phyloP scores from a whole-genome alignment of 2,797 vertebrate genomes.

The Oreochromis grahami region DNA sequence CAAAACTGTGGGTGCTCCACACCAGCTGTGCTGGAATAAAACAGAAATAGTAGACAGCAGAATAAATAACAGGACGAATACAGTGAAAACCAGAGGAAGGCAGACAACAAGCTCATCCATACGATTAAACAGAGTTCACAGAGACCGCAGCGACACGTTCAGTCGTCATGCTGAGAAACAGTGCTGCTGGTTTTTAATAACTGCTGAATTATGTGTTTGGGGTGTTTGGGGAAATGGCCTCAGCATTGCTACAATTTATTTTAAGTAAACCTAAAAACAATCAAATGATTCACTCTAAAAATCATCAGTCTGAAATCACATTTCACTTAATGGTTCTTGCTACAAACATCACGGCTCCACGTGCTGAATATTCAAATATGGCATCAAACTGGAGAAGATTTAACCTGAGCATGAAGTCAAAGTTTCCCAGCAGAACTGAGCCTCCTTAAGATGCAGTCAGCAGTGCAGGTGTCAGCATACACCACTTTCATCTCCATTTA shows the following conservation, averaged over 20 bases:
- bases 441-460: constrained; percentile 35
- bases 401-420: constrained; percentile 6
- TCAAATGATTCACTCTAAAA: not conserved
- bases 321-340: not conserved
- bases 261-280: not conserved
- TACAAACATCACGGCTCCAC: not conserved
- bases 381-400: not conserved
- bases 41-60: not conserved
- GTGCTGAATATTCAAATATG: not conserved
- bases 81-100: not conserved
- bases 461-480: constrained; percentile 11
- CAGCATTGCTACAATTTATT: not conserved
- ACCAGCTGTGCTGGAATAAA: not conserved
- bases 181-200: not conserved
- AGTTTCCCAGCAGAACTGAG: not conserved
- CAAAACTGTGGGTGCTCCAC: not conserved
- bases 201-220: not conserved
- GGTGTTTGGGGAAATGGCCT: not conserved
- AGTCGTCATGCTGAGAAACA: not conserved
- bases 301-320: not conserved
- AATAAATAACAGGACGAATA: not conserved
- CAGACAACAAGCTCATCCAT: not conserved
- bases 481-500: constrained; percentile 55
- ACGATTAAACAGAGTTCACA: not conserved
- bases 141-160: not conserved